These are phyloP conservation scores for Dasysyrphus albostriatus DNA, from an alignment of 2,888 invertebrate species.

Conservation along the genomic window DNA sequence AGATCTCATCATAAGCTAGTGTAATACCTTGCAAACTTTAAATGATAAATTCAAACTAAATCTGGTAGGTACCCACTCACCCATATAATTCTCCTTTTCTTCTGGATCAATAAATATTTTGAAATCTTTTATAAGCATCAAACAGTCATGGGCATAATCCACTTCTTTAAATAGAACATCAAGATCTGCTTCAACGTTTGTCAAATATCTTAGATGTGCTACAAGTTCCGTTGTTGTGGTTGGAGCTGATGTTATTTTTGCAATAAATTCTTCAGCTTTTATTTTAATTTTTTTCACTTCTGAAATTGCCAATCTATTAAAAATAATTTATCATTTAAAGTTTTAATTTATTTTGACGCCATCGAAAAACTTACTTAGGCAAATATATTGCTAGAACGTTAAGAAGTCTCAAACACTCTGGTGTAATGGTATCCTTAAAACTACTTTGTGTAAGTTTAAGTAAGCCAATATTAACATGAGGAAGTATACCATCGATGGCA, in stretches of 20 bases:
- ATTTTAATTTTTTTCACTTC: constrained; percentile 84
- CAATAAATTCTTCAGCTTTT: constrained; percentile 85
- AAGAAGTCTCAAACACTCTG: constrained; percentile 89
- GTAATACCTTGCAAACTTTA: too few species aligned
- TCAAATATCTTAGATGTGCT: constrained; percentile 85
- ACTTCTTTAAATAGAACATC: constrained; percentile 89
- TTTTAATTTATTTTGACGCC: too few species aligned
- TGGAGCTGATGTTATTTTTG: constrained; percentile 88
- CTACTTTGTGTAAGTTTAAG: constrained; percentile 88
- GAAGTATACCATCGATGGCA: constrained; percentile 87
- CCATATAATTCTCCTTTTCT: constrained; percentile 85
- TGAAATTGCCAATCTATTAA: constrained; percentile 86
- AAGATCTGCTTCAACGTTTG: constrained; percentile 87
- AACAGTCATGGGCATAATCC: constrained; percentile 92
- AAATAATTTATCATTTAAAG: not conserved
- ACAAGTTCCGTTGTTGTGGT: constrained; percentile 89
- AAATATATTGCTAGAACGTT: constrained; percentile 87
- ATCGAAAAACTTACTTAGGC: constrained; percentile 85
- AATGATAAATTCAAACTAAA: too few species aligned
- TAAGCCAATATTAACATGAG: constrained; percentile 89
- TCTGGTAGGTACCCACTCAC: too few species aligned
- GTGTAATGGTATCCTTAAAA: constrained; percentile 89
- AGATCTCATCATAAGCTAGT: too few species aligned
- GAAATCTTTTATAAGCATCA: constrained; percentile 93
- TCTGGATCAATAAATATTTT: constrained; percentile 89